A percentile compares a stretch with the other conserved stretches of the same genome.
Evolutionary conservation across 1,140 invertebrate species (phyloP).

Genomic region (Drosophila tani): DNA sequence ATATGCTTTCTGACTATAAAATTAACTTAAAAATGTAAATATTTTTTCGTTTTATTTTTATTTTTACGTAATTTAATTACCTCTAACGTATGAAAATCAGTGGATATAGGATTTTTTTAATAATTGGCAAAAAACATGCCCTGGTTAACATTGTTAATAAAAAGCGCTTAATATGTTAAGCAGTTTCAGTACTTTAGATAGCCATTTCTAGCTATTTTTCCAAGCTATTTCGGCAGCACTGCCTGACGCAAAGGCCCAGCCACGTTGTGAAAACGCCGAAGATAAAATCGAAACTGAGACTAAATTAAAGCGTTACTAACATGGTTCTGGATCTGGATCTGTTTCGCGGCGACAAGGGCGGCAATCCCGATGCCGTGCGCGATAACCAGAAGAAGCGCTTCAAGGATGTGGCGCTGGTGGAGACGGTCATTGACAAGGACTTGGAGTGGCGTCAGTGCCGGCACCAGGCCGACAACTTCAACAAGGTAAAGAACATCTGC

Average conservation of each 20-base stretch:
- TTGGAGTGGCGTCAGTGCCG: conserved; percentile 95
- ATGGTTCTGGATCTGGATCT: conserved; percentile 99
- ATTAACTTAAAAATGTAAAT: too few species aligned
- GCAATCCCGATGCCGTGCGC: conserved; percentile 94
- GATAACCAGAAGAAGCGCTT: conserved; percentile 97
- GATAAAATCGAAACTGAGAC: conserved; percentile 21
- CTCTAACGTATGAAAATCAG: too few species aligned
- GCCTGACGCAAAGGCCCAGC: conserved; percentile 49
- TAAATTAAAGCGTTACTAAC: conserved; percentile 28
- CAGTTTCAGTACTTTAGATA: too few species aligned
- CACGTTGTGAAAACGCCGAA: conserved; percentile 73
- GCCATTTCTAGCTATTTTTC: not conserved
- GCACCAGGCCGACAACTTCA: conserved; percentile 95
- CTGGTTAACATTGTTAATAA: too few species aligned
- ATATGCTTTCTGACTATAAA: too few species aligned
- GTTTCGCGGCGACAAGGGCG: conserved; percentile 98
- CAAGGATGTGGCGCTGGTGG: conserved; percentile 96
- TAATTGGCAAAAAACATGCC: too few species aligned
- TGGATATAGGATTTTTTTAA: too few species aligned
- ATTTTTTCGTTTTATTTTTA: too few species aligned
- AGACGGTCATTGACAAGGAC: conserved; percentile 96
- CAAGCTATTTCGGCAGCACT: conserved; percentile 13
- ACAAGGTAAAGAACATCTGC: conserved; percentile 98
- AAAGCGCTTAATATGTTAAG: too few species aligned
- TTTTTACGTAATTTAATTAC: too few species aligned